These are phyloP conservation scores for Agrotis exclamationis DNA, from an alignment of 2,888 invertebrate species.

Conservation along the genomic window DNA sequence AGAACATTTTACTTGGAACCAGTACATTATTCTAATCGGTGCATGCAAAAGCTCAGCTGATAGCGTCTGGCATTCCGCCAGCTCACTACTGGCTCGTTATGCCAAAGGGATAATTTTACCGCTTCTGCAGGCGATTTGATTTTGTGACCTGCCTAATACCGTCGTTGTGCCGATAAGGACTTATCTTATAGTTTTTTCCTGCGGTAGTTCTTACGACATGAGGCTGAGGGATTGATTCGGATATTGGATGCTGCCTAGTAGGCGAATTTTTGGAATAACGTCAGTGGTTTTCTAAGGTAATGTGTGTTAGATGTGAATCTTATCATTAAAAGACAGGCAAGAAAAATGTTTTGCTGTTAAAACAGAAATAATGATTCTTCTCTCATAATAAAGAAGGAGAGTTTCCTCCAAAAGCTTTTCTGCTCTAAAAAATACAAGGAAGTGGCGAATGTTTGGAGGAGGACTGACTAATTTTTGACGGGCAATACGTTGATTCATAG, in stretches of 20 bases:
- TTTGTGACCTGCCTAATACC: slow-evolving; percentile 75
- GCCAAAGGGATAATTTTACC: slow-evolving; percentile 73
- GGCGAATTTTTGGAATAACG: slow-evolving; percentile 8
- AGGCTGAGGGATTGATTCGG: slow-evolving; percentile 36
- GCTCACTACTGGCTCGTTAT: slow-evolving; percentile 64
- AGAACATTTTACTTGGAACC: slow-evolving; percentile 64
- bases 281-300: slow-evolving; percentile 22
- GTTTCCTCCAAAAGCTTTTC: no score
- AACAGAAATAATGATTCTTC: neutral
- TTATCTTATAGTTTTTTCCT: slow-evolving; percentile 68
- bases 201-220: slow-evolving; percentile 24
- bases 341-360: neutral
- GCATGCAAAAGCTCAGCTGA: slow-evolving; percentile 65
- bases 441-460: no score
- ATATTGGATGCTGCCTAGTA: neutral
- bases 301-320: neutral
- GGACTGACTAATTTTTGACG: no score
- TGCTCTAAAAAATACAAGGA: no score
- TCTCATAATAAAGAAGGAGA: no score
- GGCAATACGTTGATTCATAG: no score
- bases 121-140: slow-evolving; percentile 75
- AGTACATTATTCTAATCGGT: slow-evolving; percentile 74
- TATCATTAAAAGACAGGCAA: neutral
- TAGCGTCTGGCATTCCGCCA: slow-evolving; percentile 72
- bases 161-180: slow-evolving; percentile 68